Conservation (phyloP, 1,140 invertebrate species). For the Rhagoletis pomonella region DNA sequence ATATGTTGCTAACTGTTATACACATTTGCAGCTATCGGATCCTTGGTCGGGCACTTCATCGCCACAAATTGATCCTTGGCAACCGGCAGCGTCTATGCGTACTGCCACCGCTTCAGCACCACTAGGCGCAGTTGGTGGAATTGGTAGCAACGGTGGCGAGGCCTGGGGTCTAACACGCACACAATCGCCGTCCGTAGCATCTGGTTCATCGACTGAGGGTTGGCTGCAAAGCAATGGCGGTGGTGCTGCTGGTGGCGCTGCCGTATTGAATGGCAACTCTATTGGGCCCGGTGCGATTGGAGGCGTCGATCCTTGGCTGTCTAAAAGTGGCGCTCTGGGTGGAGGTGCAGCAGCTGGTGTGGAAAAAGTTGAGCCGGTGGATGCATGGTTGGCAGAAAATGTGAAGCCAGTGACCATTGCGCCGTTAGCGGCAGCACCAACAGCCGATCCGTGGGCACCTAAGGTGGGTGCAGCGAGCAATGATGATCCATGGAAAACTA, state of each 20-base stretch:
- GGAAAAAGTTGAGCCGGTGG: conserved; percentile 68
- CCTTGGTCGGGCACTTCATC: conserved; percentile 77
- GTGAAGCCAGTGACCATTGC: conserved; percentile 62
- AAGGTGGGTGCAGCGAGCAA: conserved; percentile 75
- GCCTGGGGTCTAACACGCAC: conserved; percentile 67
- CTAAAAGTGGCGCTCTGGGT: conserved; percentile 61
- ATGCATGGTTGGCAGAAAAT: conserved; percentile 77
- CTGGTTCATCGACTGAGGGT: conserved; percentile 71
- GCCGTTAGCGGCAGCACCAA: conserved; percentile 50
- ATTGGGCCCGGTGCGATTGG: conserved; percentile 53
- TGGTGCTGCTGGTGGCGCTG: conserved; percentile 64
- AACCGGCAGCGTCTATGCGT: conserved; percentile 69
- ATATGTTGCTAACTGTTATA: conserved; percentile 45
- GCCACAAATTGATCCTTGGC: conserved; percentile 78
- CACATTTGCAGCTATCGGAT: conserved; percentile 74
- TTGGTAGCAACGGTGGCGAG: conserved; percentile 60
- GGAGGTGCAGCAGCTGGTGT: conserved; percentile 60
- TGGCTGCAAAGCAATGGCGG: conserved; percentile 72
- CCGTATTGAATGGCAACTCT: conserved; percentile 1
- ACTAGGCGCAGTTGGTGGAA: conserved; percentile 61
- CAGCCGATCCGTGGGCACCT: conserved; percentile 69
- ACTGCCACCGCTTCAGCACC: conserved; percentile 58
- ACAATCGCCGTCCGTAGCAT: conserved; percentile 71
- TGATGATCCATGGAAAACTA: conserved; percentile 70
- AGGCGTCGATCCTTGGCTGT: conserved; percentile 65